Percentiles rank a stretch among this genome's conserved stretches.
These are phyloP conservation scores for Sphenopsis melanotis DNA, from an alignment of 2,797 vertebrate species.

Conservation along the genomic window DNA sequence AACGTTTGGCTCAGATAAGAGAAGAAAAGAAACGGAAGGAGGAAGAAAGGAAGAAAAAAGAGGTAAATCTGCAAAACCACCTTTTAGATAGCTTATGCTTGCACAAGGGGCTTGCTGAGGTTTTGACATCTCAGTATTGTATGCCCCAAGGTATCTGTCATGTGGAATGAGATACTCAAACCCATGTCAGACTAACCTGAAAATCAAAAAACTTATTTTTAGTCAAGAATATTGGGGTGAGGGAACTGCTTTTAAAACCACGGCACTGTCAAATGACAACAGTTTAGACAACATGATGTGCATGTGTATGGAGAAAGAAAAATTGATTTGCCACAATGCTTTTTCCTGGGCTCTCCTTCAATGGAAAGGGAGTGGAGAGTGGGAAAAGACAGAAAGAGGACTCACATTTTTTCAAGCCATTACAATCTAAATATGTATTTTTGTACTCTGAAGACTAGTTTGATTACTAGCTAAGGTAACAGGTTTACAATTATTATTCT, in stretches of 20 bases:
- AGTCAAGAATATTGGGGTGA: background rate
- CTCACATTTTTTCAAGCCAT: conserved; percentile 4
- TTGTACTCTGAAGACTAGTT: conserved; percentile 36
- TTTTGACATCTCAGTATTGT: background rate
- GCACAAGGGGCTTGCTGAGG: background rate
- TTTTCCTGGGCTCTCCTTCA: conserved; percentile 11
- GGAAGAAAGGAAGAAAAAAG: conserved; percentile 88
- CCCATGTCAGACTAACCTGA: background rate
- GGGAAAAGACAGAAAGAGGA: background rate
- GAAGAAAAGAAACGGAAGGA: conserved; percentile 89
- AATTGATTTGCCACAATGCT: conserved; percentile 12
- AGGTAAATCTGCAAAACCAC: conserved; percentile 69
- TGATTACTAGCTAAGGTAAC: conserved; percentile 64
- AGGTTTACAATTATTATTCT: conserved; percentile 59
- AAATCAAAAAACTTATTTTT: conserved; percentile 26
- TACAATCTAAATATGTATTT: conserved; percentile 41
- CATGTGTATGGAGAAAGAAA: background rate
- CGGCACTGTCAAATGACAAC: background rate
- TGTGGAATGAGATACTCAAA: background rate
- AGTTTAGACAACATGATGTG: conserved; percentile 24
- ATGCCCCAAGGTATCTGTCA: background rate
- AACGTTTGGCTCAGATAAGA: conserved; percentile 86
- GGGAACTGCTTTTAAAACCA: conserved; percentile 1
- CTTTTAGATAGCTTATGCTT: background rate
- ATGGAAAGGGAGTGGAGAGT: background rate